phyloP scores from a whole-genome alignment of 2,888 invertebrate species.

The Melieria omissa region DNA sequence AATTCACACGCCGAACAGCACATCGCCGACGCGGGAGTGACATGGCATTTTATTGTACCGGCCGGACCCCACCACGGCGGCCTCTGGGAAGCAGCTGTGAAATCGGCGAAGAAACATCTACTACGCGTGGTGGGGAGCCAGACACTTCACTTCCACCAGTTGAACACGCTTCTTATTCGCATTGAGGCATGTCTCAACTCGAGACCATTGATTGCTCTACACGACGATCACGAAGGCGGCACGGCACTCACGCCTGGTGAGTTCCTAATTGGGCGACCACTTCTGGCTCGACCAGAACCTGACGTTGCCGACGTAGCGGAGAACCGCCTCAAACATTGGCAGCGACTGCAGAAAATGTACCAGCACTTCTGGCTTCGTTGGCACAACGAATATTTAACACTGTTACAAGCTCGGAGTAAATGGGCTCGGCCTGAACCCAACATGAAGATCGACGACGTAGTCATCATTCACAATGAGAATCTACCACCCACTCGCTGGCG shows the following conservation, averaged over 20 bases:
- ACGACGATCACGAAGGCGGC: conserved; percentile 5
- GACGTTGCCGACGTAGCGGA: background rate
- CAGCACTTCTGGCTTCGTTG: background rate
- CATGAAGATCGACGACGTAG: background rate
- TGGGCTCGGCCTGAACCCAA: background rate
- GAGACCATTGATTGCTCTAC: conserved; percentile 18
- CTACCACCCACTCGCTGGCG: conserved; percentile 6
- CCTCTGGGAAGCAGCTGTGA: no score
- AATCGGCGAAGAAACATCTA: background rate
- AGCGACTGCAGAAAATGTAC: background rate
- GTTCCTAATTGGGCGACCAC: conserved; percentile 28
- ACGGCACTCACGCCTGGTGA: conserved; percentile 36
- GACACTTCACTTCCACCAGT: background rate
- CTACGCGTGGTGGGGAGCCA: background rate
- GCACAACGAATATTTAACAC: conserved; percentile 1
- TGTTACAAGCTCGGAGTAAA: conserved; percentile 3
- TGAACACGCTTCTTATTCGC: no score
- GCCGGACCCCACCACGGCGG: background rate
- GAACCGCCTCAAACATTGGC: background rate
- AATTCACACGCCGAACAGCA: background rate
- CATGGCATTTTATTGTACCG: background rate
- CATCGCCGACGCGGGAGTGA: background rate
- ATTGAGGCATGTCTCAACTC: conserved; percentile 11
- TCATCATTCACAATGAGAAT: conserved; percentile 8
- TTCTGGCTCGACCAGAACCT: background rate